These are phyloP conservation scores for Oxygymnocypris stewartii DNA, from an alignment of 2,113 vertebrate species.

Conservation along the genomic window DNA sequence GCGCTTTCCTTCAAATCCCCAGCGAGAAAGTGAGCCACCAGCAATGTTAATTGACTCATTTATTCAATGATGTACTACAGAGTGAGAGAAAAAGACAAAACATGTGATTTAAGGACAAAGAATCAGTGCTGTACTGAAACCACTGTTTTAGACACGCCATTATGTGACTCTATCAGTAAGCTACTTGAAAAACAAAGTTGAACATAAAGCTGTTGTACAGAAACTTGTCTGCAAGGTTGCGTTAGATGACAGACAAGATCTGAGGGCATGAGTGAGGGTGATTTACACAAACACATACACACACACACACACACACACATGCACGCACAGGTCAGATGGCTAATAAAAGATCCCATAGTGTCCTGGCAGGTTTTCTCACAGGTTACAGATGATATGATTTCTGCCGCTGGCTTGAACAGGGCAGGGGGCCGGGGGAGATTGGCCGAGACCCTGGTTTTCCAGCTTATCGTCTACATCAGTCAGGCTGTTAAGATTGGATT, in stretches of 20 bases:
- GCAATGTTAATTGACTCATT: constrained; percentile 79
- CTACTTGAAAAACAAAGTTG: background rate
- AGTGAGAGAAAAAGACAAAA: constrained; percentile 67
- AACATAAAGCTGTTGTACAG: background rate
- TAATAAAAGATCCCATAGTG: constrained; percentile 44
- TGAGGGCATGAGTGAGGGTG: constrained; percentile 5
- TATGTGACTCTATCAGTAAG: background rate
- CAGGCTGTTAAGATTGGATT: constrained; percentile 79
- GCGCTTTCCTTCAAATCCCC: constrained; percentile 61
- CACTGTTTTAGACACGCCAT: constrained; percentile 60
- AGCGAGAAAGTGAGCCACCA: constrained; percentile 67
- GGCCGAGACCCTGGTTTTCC: constrained; percentile 74
- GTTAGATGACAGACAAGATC: background rate
- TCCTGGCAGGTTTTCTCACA: constrained; percentile 2
- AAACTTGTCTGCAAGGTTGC: constrained; percentile 8
- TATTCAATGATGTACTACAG: constrained; percentile 78
- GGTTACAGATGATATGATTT: constrained; percentile 41
- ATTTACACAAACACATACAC: background rate
- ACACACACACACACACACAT: background rate
- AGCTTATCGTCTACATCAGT: constrained; percentile 80
- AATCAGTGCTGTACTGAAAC: constrained; percentile 64
- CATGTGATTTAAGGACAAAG: constrained; percentile 58
- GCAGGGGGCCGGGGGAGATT: constrained; percentile 63
- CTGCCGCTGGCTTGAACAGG: constrained; percentile 23
- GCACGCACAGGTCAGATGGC: background rate